Conservation (phyloP, 2,113 vertebrate species). For the Phasianus colchicus region DNA sequence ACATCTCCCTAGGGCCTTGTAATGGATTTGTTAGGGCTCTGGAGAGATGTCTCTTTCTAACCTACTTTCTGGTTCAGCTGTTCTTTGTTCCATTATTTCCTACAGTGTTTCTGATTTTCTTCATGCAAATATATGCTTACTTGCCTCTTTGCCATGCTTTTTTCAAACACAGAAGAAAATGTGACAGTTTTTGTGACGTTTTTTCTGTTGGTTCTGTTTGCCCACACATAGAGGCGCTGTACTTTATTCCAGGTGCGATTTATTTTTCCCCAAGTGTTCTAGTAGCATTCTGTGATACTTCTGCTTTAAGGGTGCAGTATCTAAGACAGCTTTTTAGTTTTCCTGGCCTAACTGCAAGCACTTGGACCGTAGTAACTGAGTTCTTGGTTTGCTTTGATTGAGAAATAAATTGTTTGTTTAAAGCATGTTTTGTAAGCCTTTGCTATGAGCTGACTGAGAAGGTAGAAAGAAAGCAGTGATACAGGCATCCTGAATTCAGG, state of each 20-base stretch:
- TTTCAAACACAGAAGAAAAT: not conserved
- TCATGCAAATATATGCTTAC: not conserved
- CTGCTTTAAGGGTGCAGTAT: not conserved
- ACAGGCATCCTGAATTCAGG: not conserved
- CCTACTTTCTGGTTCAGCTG: conserved; percentile 21
- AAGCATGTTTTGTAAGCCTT: not conserved
- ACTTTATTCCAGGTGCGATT: not conserved
- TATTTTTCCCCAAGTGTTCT: not conserved
- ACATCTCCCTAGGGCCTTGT: not conserved
- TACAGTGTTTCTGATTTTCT: not conserved
- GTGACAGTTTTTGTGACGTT: not conserved
- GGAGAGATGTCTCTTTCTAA: conserved; percentile 26
- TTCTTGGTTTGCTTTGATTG: not conserved
- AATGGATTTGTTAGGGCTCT: conserved; percentile 17
- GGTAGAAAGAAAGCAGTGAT: not conserved
- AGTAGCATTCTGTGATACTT: not conserved
- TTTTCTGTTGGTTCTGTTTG: not conserved
- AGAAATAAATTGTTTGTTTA: not conserved
- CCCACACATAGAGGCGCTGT: not conserved
- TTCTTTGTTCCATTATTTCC: not conserved
- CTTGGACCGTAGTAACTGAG: not conserved
- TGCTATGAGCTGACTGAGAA: not conserved
- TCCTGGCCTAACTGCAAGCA: not conserved
- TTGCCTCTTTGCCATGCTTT: not conserved
- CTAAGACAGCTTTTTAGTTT: not conserved